Evolutionary conservation across 2,113 vertebrate species (phyloP).

Genomic region (Mugil cephalus): DNA sequence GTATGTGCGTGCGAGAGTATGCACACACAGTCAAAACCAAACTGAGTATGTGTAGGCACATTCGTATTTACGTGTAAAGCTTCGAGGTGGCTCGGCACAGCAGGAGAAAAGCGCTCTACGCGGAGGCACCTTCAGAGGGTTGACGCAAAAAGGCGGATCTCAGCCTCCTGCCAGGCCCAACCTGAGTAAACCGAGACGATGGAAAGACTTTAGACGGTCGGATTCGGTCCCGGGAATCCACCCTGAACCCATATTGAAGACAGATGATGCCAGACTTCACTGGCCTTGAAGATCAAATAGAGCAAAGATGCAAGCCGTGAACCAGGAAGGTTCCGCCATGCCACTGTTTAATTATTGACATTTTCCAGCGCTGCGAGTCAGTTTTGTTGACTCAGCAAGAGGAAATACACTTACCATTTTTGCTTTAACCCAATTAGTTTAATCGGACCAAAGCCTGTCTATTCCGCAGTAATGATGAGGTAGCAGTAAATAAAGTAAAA

Average conservation of each 20-base stretch:
- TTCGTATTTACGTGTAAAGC: constrained; percentile 42
- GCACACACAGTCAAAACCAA: constrained; percentile 19
- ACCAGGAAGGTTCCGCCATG: constrained; percentile 67
- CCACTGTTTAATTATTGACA: constrained; percentile 84
- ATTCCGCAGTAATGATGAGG: constrained; percentile 28
- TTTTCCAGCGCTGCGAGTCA: constrained; percentile 64
- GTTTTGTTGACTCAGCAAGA: constrained; percentile 78
- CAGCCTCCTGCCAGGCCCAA: constrained; percentile 65
- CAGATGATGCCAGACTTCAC: constrained; percentile 58
- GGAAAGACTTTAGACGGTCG: constrained; percentile 63
- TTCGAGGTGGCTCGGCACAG: constrained; percentile 56
- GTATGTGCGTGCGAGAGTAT: background rate
- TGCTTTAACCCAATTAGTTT: constrained; percentile 64
- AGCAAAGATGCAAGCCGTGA: constrained; percentile 80
- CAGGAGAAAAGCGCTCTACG: constrained; percentile 61
- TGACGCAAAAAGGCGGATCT: constrained; percentile 65
- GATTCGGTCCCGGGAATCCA: constrained; percentile 69
- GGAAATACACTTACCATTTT: constrained; percentile 57
- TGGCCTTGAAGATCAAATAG: constrained; percentile 83
- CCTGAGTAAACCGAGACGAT: constrained; percentile 48
- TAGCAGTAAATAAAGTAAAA: constrained; percentile 41
- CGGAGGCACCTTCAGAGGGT: constrained; percentile 74
- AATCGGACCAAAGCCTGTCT: constrained; percentile 30
- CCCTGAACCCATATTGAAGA: constrained; percentile 78
- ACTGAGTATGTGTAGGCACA: constrained; percentile 15